A percentile compares a stretch with the other conserved stretches of the same genome.
Evolutionary conservation across 2,797 vertebrate species (phyloP).

Genomic region (Chelon auratus): DNA sequence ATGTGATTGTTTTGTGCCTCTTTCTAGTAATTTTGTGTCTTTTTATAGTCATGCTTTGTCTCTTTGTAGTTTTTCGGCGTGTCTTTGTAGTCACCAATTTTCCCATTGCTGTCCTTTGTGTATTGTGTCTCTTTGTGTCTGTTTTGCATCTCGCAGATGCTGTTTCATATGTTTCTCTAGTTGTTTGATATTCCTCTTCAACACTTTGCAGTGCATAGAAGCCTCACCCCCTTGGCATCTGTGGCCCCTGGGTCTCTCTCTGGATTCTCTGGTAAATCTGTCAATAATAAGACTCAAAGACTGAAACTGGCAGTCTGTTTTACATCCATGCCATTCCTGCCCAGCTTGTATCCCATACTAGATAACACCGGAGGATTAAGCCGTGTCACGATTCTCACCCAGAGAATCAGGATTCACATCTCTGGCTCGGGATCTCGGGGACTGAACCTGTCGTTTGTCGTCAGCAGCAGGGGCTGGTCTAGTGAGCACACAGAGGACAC

Average conservation of each 20-base stretch:
- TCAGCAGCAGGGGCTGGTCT: slow-evolving; percentile 53
- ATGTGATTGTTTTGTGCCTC: background rate
- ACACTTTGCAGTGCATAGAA: slow-evolving; percentile 1
- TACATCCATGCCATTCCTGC: slow-evolving; percentile 20
- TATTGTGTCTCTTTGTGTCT: too few relatives aligned
- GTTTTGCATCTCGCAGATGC: too few relatives aligned
- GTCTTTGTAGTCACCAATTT: background rate
- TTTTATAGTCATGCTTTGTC: background rate
- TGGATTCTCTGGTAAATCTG: slow-evolving; percentile 15
- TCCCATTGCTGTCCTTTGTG: too few relatives aligned
- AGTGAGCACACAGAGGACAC: slow-evolving; percentile 70
- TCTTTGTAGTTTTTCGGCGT: background rate
- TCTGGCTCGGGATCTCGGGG: slow-evolving; percentile 34
- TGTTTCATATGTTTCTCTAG: background rate
- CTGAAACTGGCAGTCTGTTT: slow-evolving; percentile 41
- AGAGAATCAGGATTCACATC: slow-evolving; percentile 31
- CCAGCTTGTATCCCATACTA: slow-evolving; percentile 8
- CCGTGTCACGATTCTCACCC: slow-evolving; percentile 19
- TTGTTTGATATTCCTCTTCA: background rate
- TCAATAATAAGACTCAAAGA: slow-evolving; percentile 38
- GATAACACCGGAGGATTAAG: slow-evolving; percentile 29
- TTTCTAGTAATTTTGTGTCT: background rate
- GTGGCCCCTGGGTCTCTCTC: background rate
- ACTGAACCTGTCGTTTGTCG: slow-evolving; percentile 44
- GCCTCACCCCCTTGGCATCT: background rate